Base-by-base conservation (phyloP, 2,797 vertebrate genomes). In the Alectoris magna region DNA sequence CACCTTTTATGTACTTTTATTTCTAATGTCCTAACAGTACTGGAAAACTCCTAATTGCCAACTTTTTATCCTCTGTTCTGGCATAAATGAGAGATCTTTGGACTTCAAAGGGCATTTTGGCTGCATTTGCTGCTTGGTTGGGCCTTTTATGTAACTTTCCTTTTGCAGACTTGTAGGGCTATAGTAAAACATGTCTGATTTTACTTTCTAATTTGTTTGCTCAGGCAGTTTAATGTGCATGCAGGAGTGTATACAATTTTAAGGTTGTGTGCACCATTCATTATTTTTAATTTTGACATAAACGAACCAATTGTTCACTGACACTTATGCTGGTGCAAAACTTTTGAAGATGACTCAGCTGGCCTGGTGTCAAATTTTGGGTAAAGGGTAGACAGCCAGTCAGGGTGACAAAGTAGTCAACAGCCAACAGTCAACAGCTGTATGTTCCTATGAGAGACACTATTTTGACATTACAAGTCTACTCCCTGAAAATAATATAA, bases 101-200 rank as follows among this genome's bases (percentile, higher is more conserved):
- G 75, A 59, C 72, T 93, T 96, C 78, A 91, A 71, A 93, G 75
- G 78, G 66, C 55, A 21, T 90, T 95, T 91, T 85, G 87, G 63
- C 71, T 90, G 78, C 62, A 75, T 91, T 94, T 94, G 69, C 91
- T 94, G 93, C 87, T 88, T 88, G 86, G 84, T 83, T 93, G 76
- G 75, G 49, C 82, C 91, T 87, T 94, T 94, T 95, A 93, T 93
- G 69, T 69, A 77, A 63, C 66, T 87, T 88, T 70, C 75, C 43
- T 94, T 90, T 83, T 83, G 55, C 49, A 44, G 68, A 81, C 31
- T 86, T 92, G 43, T 73, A 90, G 60, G 23, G 11, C 53, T 83
- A 51, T n/a, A 59, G 72, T 59, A 8, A 14, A 93, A 55, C 39
- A 14, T 53, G 56, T 71, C 62, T 81, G 67, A 55, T 86, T 93